Percentiles rank a stretch among this genome's conserved stretches.
phyloP scores from a whole-genome alignment of 1,140 invertebrate genomes.

The Calephelis virginiensis region DNA sequence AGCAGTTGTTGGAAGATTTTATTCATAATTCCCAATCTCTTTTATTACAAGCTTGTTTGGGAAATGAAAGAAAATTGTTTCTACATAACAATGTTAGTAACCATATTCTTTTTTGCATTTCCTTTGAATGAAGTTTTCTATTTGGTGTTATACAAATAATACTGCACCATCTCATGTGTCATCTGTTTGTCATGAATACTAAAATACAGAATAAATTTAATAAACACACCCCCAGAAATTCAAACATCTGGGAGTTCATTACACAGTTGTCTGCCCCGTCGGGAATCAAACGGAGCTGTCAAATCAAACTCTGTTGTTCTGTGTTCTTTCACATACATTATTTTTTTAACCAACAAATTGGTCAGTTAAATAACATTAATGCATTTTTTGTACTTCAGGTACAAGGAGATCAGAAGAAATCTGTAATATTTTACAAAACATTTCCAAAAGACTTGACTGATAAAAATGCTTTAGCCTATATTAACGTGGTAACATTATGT shows the following conservation, averaged over 20 bases:
- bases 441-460: conserved; percentile 35
- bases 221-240: no score
- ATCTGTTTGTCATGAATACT: no score
- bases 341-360: no score
- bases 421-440: conserved; percentile 64
- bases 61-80: conserved; percentile 35
- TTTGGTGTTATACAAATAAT: no score
- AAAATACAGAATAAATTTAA: no score
- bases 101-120: not conserved
- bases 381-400: conserved; percentile 46
- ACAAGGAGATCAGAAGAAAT: conserved; percentile 43
- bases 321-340: no score
- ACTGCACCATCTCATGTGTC: no score
- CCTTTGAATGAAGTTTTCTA: not conserved
- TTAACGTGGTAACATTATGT: conserved; percentile 57
- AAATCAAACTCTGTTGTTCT: no score
- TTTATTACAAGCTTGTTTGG: conserved; percentile 47
- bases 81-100: conserved; percentile 48
- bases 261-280: no score
- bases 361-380: not conserved
- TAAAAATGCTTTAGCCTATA: conserved; percentile 44
- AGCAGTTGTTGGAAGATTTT: conserved; percentile 53
- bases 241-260: no score
- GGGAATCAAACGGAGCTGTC: no score
- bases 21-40: conserved; percentile 55